These are phyloP conservation scores for Strigamia maritima DNA, from an alignment of 2,888 invertebrate genomes.

Conservation along the genomic window DNA sequence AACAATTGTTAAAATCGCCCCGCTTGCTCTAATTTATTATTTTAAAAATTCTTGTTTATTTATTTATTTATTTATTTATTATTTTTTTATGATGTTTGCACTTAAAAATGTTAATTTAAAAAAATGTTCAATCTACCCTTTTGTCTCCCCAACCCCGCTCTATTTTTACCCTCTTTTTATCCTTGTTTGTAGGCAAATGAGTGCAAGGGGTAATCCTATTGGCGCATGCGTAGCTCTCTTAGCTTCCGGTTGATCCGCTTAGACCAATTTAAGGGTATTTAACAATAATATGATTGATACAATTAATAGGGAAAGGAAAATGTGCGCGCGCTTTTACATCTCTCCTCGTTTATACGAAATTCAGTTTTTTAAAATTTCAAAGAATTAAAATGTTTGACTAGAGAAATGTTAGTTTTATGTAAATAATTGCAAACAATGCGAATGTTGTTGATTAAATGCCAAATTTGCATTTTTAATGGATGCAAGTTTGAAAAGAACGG, in stretches of 20 bases:
- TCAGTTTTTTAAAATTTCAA: not conserved
- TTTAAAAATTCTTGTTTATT: too few species aligned
- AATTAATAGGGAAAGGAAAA: constrained; percentile 37
- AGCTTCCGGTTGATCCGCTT: constrained; percentile 41
- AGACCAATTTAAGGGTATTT: constrained; percentile 43
- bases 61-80: too few species aligned
- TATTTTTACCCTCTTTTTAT: not conserved
- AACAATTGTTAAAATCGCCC: too few species aligned
- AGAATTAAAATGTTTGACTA: not conserved
- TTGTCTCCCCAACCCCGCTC: not conserved
- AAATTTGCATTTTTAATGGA: not conserved
- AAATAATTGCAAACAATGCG: not conserved
- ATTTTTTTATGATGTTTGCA: not conserved
- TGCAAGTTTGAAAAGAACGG: not conserved
- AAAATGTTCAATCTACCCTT: not conserved
- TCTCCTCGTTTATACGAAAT: not conserved
- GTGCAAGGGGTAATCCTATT: constrained; percentile 36
- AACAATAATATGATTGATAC: constrained; percentile 40
- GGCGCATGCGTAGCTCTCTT: constrained; percentile 31
- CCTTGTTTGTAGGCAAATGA: constrained; percentile 33
- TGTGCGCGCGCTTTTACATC: constrained; percentile 7
- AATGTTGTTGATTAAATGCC: not conserved
- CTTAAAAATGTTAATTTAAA: not conserved
- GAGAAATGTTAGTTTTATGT: too few species aligned
- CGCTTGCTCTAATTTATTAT: too few species aligned